These are phyloP conservation scores for Prosopocoilus inquinatus DNA, from an alignment of 2,888 invertebrate species.

Conservation along the genomic window DNA sequence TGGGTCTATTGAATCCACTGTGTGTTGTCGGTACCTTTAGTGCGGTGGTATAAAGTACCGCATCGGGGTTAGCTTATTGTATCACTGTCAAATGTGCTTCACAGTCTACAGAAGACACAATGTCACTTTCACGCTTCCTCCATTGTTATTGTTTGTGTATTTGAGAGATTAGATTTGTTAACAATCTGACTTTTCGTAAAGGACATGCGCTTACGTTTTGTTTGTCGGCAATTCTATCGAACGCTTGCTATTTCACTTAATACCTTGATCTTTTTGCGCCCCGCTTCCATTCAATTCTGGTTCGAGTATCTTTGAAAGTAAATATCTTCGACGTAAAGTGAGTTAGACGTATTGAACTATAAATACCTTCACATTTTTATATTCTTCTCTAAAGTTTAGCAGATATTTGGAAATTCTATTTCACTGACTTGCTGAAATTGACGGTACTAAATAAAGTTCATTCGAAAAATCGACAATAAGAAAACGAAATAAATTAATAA, in stretches of 20 bases:
- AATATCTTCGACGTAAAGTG: too few relatives aligned
- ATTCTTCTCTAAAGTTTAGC: too few relatives aligned
- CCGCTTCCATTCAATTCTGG: background rate
- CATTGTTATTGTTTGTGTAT: constrained; percentile 47
- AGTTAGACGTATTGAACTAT: too few relatives aligned
- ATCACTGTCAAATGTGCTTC: constrained; percentile 44
- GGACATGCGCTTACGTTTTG: background rate
- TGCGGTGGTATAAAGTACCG: constrained; percentile 48
- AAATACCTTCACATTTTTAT: too few relatives aligned
- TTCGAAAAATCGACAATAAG: too few relatives aligned
- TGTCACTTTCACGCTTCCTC: constrained; percentile 49
- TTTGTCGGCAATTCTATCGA: constrained; percentile 6
- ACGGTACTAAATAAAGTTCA: too few relatives aligned
- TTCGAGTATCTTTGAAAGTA: too few relatives aligned
- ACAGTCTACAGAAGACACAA: constrained; percentile 49
- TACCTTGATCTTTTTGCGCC: background rate
- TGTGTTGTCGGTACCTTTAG: constrained; percentile 38
- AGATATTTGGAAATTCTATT: too few relatives aligned
- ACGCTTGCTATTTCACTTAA: background rate
- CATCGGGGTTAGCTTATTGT: constrained; percentile 47
- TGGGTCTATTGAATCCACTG: constrained; percentile 40
- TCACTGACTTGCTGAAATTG: too few relatives aligned
- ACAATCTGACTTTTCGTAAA: constrained; percentile 17
- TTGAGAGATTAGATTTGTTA: constrained; percentile 39
- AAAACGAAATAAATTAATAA: too few relatives aligned